A percentile compares a stretch with the other conserved stretches of the same genome.
These are phyloP conservation scores for Tyria jacobaeae DNA, from an alignment of 2,888 invertebrate species.

Conservation along the genomic window DNA sequence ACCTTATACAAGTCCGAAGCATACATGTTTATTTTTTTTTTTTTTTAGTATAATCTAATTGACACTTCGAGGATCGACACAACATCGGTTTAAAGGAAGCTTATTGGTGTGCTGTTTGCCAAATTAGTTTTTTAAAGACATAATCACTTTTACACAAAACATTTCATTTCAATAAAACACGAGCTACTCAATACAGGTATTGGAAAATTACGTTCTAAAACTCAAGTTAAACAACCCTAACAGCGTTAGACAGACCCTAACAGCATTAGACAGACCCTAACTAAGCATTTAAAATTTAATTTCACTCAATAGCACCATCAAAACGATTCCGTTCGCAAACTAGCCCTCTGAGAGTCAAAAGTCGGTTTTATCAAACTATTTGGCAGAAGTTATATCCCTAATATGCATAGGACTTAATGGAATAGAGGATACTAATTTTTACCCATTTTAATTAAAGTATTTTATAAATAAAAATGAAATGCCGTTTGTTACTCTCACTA, in stretches of 20 bases:
- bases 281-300: conserved; percentile 14
- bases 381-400: conserved; percentile 30
- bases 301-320: conserved; percentile 43
- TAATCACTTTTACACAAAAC: too few species aligned
- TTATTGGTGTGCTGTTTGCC: too few species aligned
- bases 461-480: too few species aligned
- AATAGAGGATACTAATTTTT: conserved; percentile 32
- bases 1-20: too few species aligned
- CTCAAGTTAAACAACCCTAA: too few species aligned
- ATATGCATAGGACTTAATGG: conserved; percentile 38
- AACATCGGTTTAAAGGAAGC: too few species aligned
- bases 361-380: conserved; percentile 52
- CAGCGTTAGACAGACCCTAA: background rate
- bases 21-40: too few species aligned
- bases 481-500: too few species aligned
- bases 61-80: too few species aligned
- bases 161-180: background rate
- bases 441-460: background rate
- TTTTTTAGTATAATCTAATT: too few species aligned
- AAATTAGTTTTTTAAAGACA: too few species aligned
- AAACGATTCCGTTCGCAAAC: conserved; percentile 56
- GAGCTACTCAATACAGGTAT: background rate
- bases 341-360: conserved; percentile 52
- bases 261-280: background rate
- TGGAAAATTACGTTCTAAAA: background rate